These are phyloP conservation scores for Narcine bancroftii DNA, from an alignment of 2,113 vertebrate species.

Conservation along the genomic window DNA sequence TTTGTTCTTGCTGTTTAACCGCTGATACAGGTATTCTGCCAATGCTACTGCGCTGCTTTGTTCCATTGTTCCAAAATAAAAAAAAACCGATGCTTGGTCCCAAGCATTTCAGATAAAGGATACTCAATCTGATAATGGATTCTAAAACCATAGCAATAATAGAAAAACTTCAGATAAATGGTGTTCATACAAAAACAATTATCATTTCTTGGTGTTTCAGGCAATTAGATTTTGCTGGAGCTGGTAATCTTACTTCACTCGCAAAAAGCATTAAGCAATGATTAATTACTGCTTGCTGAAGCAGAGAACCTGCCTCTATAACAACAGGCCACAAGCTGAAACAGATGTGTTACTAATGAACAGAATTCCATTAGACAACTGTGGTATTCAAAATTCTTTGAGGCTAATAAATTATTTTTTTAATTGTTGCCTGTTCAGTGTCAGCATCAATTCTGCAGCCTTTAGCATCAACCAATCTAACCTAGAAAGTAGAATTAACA, in stretches of 20 bases:
- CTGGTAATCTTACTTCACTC: neutral
- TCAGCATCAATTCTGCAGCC: neutral
- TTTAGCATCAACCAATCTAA: neutral
- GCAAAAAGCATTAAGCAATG: neutral
- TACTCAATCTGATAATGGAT: too few species aligned
- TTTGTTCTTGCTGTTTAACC: too few species aligned
- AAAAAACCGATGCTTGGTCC: too few species aligned
- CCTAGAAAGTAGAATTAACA: neutral
- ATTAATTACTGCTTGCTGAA: neutral
- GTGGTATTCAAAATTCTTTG: neutral
- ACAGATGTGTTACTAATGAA: neutral
- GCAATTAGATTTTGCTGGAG: neutral
- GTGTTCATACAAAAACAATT: neutral
- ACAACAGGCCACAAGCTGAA: slow-evolving; percentile 16
- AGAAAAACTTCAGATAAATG: neutral
- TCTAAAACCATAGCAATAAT: neutral
- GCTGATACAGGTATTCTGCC: too few species aligned
- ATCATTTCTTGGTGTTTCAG: neutral
- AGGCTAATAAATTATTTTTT: slow-evolving; percentile 10
- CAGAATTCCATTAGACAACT: neutral
- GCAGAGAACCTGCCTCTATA: neutral
- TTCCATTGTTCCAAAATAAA: too few species aligned
- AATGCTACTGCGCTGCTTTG: too few species aligned
- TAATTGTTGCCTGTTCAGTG: neutral
- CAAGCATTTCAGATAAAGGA: too few species aligned